A percentile compares a stretch with the other conserved stretches of the same genome.
phyloP scores from a whole-genome alignment of 2,797 vertebrate species.

The Bradypodion pumilum region DNA sequence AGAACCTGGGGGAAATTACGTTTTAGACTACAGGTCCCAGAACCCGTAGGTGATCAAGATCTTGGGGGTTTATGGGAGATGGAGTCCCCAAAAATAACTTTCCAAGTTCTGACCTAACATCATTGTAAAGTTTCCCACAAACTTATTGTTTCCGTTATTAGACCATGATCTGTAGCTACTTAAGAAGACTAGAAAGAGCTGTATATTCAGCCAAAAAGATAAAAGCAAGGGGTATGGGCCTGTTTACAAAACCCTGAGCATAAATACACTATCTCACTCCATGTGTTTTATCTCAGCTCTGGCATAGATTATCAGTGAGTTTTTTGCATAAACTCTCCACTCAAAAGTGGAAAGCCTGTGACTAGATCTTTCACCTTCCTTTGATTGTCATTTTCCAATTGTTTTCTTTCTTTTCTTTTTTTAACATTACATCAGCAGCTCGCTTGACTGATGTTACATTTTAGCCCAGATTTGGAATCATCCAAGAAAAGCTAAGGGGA shows the following conservation, averaged over 20 bases:
- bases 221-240: conserved; percentile 10
- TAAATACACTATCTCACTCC: conserved; percentile 4
- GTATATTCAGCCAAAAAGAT: conserved; percentile 24
- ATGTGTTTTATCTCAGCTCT: conserved; percentile 38
- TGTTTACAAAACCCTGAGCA: conserved; percentile 44
- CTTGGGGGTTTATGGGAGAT: not conserved
- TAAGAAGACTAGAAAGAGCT: not conserved
- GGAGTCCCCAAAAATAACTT: not conserved
- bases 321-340: conserved; percentile 70
- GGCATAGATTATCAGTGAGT: conserved; percentile 56
- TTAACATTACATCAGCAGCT: conserved; percentile 62
- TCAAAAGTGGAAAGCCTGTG: conserved; percentile 74
- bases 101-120: not conserved
- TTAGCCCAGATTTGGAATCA: conserved; percentile 46
- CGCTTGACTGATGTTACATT: conserved; percentile 52
- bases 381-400: conserved; percentile 75
- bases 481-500: conserved; percentile 47
- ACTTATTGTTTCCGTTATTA: not conserved
- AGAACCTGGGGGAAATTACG: not conserved
- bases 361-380: conserved; percentile 81
- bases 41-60: too few species aligned
- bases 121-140: not conserved
- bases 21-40: not conserved
- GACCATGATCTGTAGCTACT: not conserved
- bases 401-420: conserved; percentile 51